These are phyloP conservation scores for Pomacea maculata DNA, from an alignment of 1,140 invertebrate species.

Conservation along the genomic window DNA sequence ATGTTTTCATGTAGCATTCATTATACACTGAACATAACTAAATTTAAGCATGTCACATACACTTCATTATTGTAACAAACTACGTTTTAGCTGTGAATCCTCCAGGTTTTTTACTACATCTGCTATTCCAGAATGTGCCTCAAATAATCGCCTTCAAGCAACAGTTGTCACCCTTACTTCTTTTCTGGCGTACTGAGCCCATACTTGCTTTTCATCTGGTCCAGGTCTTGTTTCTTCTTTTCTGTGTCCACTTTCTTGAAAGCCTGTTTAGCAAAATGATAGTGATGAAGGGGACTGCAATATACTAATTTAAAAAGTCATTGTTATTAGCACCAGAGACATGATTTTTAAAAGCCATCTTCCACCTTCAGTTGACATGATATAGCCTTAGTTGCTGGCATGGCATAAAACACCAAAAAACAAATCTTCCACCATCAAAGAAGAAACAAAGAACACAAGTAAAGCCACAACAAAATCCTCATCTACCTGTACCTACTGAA, in stretches of 20 bases:
- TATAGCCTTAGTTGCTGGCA: too few species aligned
- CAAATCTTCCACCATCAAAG: background rate
- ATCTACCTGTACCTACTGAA: background rate
- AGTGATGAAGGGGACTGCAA: background rate
- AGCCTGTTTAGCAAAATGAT: conserved; percentile 69
- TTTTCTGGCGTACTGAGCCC: conserved; percentile 70
- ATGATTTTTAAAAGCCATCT: background rate
- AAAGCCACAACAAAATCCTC: background rate
- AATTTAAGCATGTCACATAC: too few species aligned
- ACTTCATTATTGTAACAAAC: too few species aligned
- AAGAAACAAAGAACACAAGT: background rate
- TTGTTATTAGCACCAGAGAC: background rate
- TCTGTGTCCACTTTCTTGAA: conserved; percentile 97
- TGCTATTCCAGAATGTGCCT: too few species aligned
- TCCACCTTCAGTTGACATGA: too few species aligned
- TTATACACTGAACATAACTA: too few species aligned
- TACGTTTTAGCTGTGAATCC: too few species aligned
- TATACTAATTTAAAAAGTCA: background rate
- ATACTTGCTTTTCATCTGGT: conserved; percentile 96
- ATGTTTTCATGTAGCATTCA: too few species aligned
- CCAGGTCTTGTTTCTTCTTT: conserved; percentile 96
- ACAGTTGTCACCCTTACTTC: conserved; percentile 31
- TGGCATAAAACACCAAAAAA: too few species aligned
- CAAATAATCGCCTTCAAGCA: too few species aligned
- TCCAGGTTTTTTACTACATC: too few species aligned